Base-by-base conservation (phyloP, 2,888 invertebrate genomes). In the Agonopterix alstromeriana region DNA sequence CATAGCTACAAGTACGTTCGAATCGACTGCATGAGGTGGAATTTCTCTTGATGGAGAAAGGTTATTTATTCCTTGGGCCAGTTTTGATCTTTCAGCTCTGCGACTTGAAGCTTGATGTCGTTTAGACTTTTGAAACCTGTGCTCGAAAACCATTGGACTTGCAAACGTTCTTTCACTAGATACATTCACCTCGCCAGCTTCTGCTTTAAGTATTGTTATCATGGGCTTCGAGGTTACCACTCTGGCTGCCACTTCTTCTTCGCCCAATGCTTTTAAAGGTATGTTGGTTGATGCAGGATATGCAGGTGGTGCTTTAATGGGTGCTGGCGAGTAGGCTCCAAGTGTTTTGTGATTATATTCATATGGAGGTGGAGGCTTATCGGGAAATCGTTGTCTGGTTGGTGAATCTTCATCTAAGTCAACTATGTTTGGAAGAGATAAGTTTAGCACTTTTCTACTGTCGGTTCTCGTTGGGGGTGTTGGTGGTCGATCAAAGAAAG, bases 211-310 rank as follows among this genome's bases (percentile, higher is more conserved):
- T 53, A 95, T 92, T 68, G 92, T 94, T 48, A 94, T 93, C 76
- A 94, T 93, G 0, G 95, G 93, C 53, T 94, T 91, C 0, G 94
- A 93, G 35, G 94, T 94, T 36, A 95, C 94, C 56, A 95, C 93
- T 54, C 95, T 89, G 0, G 94, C 95, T 45, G 93, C 89, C 0
- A 93, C 93, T 82, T 94, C 94, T 75, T 94, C 94, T 27, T 85
- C 83, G 41, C 52, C 64, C 9, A 58, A 52, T 53, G 69, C 69
- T 62, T 76, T 78, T 27, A 69, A 57, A 47, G 70, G 56, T 43
- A 56, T 53, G 11, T 57, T 61, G 11, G 73, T 58, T 42, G 62
- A 53, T 41, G 70, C 52, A 1, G 93, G 92, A 75, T 94, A 93
- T 0, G 93, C 93, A 42, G 93, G 94, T 10, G 93, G 93, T 55